Evolutionary conservation across 2,113 vertebrate genomes (phyloP).

Genomic region (Malurus cyaneus): DNA sequence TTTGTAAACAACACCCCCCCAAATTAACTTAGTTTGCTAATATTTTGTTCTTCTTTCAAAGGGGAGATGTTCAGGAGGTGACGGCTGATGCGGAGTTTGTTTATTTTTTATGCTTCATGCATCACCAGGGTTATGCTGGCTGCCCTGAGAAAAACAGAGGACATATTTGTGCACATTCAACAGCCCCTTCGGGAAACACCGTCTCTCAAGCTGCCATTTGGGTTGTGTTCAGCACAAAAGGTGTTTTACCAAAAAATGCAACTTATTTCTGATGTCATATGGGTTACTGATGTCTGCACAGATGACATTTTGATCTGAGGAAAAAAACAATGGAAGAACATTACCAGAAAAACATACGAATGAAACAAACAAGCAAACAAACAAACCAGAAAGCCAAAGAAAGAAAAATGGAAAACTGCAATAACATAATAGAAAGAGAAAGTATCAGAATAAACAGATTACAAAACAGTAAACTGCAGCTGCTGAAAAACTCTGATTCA

Average conservation of each 20-base stretch:
- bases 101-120: neutral
- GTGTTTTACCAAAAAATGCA: neutral
- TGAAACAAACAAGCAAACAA: neutral
- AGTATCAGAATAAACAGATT: neutral
- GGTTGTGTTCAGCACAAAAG: neutral
- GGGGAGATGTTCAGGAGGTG: neutral
- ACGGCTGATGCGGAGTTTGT: neutral
- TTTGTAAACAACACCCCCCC: fast-evolving
- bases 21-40: neutral
- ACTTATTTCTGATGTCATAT: neutral
- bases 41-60: neutral
- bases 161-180: neutral
- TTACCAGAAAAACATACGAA: neutral
- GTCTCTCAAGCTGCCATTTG: neutral
- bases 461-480: neutral
- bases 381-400: fast-evolving
- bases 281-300: neutral
- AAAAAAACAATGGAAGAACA: neutral
- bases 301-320: neutral
- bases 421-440: neutral
- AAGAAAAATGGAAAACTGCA: neutral
- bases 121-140: neutral
- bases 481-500: neutral
- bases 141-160: neutral
- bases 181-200: neutral